Evolutionary conservation across 2,113 vertebrate species (phyloP), one percentile per base, ranked within the genome.

Genomic region (Macrotus californicus): DNA sequence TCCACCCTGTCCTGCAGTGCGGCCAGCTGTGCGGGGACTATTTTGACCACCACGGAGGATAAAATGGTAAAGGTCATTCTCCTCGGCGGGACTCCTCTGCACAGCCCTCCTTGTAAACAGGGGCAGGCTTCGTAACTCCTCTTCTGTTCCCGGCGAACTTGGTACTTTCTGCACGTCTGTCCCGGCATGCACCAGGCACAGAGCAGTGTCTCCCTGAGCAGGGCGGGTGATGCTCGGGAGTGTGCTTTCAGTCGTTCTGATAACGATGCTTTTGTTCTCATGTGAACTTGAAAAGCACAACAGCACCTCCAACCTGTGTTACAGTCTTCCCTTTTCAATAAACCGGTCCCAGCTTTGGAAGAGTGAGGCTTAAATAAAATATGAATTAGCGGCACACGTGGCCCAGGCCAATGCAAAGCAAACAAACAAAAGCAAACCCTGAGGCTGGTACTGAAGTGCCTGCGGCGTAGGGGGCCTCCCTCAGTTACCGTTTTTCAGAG

Each of bases 171-270:
- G 76, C 93, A 90, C 7, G 31, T 39, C 56, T 90, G 76, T 50
- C 59, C 54, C 34, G 75, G 61, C 41, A 70, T 39, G 82, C 75
- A 75, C 67, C 56, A 46, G 2, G 9, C 52, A 75, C n/a, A 56
- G 54, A 80, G 13, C 56, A 75, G 50, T 13, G 22, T 69, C 86
- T 72, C 56, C 69, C 87, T 64, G 75, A 72, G 31, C 3, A 3
- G 16, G 34, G 64, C 61, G 79, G 19, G 12, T 39, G 26, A 89
- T 84, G 54, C 43, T 89, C 84, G 64, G 13, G 61, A 59, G 52
- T 93, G 93, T 90, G 34, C 75, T 56, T 69, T 94, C 54, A 92
- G n/a, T 41, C 72, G 70, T 76, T 91, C 92, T 75, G 77, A 70
- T 81, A 85, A 85, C 75, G 83, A 59, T n/a, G 16, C 26, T 36